Percentiles rank a stretch among this genome's conserved stretches.
Conservation (phyloP, 2,113 vertebrate species). For the Pteruthius melanotis region DNA sequence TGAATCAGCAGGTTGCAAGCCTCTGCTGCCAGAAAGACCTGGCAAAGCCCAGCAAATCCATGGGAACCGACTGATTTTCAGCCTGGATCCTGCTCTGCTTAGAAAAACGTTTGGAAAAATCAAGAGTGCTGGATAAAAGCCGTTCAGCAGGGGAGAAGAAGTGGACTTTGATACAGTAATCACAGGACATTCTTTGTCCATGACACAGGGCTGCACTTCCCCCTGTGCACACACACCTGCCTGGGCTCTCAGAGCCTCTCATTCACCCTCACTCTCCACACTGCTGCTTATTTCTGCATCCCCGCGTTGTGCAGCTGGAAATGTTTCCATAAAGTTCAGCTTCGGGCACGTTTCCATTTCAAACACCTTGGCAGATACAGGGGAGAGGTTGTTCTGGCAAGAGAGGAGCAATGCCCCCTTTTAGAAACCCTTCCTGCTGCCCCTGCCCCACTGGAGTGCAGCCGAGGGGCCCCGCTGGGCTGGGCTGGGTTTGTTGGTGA, state of each 20-base stretch:
- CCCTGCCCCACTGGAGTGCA: not conserved
- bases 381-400: slow-evolving; percentile 27
- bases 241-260: not conserved
- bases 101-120: not conserved
- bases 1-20: not conserved
- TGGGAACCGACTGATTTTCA: not conserved
- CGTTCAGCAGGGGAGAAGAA: not conserved
- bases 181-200: not conserved
- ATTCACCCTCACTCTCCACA: not conserved
- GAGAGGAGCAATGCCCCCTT: not conserved
- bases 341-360: slow-evolving; percentile 40
- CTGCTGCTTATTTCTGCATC: not conserved
- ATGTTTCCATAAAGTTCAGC: not conserved
- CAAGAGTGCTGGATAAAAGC: not conserved
- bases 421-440: not conserved
- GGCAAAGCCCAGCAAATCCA: not conserved
- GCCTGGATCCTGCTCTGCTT: not conserved
- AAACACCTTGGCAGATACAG: slow-evolving; percentile 40
- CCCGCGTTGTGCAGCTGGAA: not conserved
- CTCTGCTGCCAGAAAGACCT: not conserved
- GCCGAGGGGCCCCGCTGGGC: not conserved
- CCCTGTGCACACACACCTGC: slow-evolving; percentile 1
- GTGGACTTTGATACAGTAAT: slow-evolving; percentile 29
- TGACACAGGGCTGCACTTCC: not conserved
- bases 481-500: not conserved